Base-by-base conservation (phyloP, 2,113 vertebrate genomes). In the Ctenodactylus gundi region DNA sequence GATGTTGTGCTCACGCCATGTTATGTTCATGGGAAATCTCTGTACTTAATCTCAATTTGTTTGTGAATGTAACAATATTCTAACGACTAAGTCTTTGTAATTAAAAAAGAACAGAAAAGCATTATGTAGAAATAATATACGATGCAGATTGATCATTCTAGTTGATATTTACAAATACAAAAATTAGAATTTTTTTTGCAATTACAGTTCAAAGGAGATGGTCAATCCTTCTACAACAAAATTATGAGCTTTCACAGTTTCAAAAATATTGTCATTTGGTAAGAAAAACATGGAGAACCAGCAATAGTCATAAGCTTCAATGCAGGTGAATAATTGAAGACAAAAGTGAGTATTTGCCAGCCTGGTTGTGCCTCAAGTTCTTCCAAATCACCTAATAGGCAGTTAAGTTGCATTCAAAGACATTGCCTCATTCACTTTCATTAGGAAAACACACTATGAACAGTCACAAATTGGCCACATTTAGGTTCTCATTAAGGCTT, bases 1-100 rank as follows among this genome's bases (percentile, higher is more conserved):
- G 8, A 86, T 9, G 1, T 10, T 34, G 0, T 49, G 9, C 7
- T 7, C 34, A 14, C 5, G 2, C 18, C 3, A 5, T 31, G 0
- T 7, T 34, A 20, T 1, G 14, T 20, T 18, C 5, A 31, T 9
- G 12, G 1, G 3, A 64, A 58, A 15, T 82, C 11, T 81, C 27
- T 57, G 4, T 27, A 34, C 1, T 7, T 81, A 49, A 1, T 14
- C 7, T 11, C 62, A 7, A 11, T 8, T 64, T 80, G 46, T 65
- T 20, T 31, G 2, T 58, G 46, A 29, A 31, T 5, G 29, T 65
- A 67, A 81, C 65, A n/a, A 39, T 87, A 31, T 36, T 44, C 3
- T 39, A 34, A 7, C 12, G 72, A 72, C 27, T 44, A n/a, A 75
- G 17, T 57, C 3, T 25, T 27, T 21, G 10, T 21, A 70, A 64